Conservation (phyloP, 2,797 vertebrate genomes). For the Paratrypauchen microcephalus region DNA sequence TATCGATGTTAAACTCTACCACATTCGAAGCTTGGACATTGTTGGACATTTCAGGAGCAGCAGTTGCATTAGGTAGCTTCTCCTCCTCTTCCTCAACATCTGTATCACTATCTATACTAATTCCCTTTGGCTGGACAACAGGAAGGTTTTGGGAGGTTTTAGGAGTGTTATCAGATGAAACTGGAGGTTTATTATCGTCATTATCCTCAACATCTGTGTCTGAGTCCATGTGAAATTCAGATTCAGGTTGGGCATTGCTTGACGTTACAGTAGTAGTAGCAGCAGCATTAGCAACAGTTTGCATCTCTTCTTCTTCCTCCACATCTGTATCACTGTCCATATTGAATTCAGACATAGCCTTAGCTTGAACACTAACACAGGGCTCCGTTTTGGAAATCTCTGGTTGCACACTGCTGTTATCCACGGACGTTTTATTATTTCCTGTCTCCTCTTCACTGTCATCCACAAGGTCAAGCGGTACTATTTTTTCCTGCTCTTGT, state of each 20-base stretch:
- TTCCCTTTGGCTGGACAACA: constrained; percentile 32
- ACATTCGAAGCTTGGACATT: constrained; percentile 20
- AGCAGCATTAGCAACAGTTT: not conserved
- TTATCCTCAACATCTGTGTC: not conserved
- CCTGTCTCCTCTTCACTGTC: constrained; percentile 48
- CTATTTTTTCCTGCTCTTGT: constrained; percentile 47
- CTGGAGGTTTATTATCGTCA: not conserved
- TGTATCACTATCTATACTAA: constrained; percentile 77
- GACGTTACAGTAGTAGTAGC: not conserved
- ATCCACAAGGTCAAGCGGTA: constrained; percentile 21
- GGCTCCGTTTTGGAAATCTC: constrained; percentile 17
- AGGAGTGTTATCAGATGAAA: not conserved
- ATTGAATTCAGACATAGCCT: constrained; percentile 40
- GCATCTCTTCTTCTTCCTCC: constrained; percentile 54
- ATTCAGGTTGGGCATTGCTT: not conserved
- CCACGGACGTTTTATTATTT: constrained; percentile 30
- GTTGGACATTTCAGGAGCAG: not conserved
- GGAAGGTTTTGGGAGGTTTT: constrained; percentile 21
- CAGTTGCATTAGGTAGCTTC: not conserved
- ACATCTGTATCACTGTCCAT: constrained; percentile 80
- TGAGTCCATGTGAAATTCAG: constrained; percentile 1
- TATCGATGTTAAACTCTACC: constrained; percentile 64
- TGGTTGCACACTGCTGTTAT: constrained; percentile 21
- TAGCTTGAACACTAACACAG: constrained; percentile 24
- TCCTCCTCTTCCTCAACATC: constrained; percentile 35